Evolutionary conservation across 2,888 invertebrate genomes (phyloP).

Genomic region (Acronicta alni): DNA sequence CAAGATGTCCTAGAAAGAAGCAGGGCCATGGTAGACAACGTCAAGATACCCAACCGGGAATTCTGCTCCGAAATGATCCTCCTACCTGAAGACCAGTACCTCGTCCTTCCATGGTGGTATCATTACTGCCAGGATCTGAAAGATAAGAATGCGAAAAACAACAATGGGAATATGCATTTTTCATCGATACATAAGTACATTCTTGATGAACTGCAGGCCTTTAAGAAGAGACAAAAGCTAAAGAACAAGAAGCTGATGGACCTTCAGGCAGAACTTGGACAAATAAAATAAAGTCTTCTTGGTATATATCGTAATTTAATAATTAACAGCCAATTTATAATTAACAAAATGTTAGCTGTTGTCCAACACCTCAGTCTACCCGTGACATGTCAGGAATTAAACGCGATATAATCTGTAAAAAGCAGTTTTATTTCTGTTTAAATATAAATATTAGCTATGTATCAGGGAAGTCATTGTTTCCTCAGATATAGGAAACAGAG

Average conservation of each 20-base stretch:
- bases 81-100: slow-evolving; percentile 46
- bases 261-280: slow-evolving; percentile 7
- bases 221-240: slow-evolving; percentile 34
- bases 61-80: slow-evolving; percentile 65
- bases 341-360: too few relatives aligned
- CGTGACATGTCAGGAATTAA: too few relatives aligned
- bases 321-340: too few relatives aligned
- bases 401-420: too few relatives aligned
- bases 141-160: slow-evolving; percentile 43
- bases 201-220: slow-evolving; percentile 48
- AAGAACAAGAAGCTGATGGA: background rate
- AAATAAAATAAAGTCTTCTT: background rate
- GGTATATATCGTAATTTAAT: too few relatives aligned
- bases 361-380: too few relatives aligned
- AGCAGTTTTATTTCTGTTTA: too few relatives aligned
- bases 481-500: too few relatives aligned
- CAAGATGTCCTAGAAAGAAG: background rate
- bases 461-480: too few relatives aligned
- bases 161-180: background rate
- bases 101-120: slow-evolving; percentile 75
- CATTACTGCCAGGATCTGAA: slow-evolving; percentile 63
- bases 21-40: background rate
- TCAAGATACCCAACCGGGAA: slow-evolving; percentile 60
- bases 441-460: too few relatives aligned
- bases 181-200: slow-evolving; percentile 22